Evolutionary conservation across 2,113 vertebrate genomes (phyloP), one percentile per base, ranked within the genome.

Genomic region (Mustelus asterias): DNA sequence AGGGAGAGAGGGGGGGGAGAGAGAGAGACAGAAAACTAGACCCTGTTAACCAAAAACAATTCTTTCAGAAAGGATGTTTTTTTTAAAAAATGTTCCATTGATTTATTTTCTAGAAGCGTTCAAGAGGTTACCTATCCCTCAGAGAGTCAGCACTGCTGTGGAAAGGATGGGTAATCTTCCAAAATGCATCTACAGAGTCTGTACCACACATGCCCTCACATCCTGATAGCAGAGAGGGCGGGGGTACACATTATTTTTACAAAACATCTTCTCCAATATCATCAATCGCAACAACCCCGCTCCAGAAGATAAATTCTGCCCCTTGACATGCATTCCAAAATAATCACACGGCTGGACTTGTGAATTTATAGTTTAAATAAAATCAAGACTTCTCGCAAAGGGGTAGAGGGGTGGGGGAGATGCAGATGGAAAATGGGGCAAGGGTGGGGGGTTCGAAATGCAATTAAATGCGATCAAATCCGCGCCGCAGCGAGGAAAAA

Each of bases 21-120:
- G 98, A 97, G 98, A 98, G 98, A 98, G 98, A 98, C 98, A 98
- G 97, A 98, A 98, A 98, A 98, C 98, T 98, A 98, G 98, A 98
- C 98, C 97, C 97, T 97, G 98, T 98, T 96, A 54, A 54, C 33
- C 95, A 96, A 65, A 54, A 83, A 95, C 83, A 83, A 63, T 22
- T 33, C 72, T 22, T 7, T 44, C 97, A 97, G 98, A 98, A 97
- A 98, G 98, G 98, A 98, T 98, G 98, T 97, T 98, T 98, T 98
- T 16, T 44, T 83, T 8, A 14, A 63, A 90, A 90, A 33, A 60
- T 93, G 33, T 22, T 65, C 60, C 65, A 18, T 93, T 37, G 60
- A 93, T n/a, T 93, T 67, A 5, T 37, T 93, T 86, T 44, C 48
- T 93, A 37, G 18, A 18, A 26, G 33, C 54, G 29, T n/a, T 54